Percentiles rank a stretch among this genome's conserved stretches.
Evolutionary conservation across 2,113 vertebrate genomes (phyloP).

Genomic region (Ancistrus triradiatus): DNA sequence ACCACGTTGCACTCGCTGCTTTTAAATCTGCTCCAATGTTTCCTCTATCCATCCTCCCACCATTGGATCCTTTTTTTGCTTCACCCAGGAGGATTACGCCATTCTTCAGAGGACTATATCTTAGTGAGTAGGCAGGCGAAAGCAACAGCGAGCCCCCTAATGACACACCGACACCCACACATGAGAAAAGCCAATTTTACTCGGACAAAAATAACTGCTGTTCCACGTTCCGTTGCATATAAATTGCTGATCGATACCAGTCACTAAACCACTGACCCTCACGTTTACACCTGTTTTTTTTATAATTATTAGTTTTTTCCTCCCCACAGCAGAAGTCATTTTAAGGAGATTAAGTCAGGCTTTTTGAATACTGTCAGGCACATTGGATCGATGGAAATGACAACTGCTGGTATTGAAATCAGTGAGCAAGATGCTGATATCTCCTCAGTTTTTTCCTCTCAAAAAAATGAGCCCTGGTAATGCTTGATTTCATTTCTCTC

Average conservation of each 20-base stretch:
- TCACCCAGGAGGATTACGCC: conserved; percentile 50
- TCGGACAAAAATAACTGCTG: conserved; percentile 48
- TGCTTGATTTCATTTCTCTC: conserved; percentile 37
- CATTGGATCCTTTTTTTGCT: conserved; percentile 42
- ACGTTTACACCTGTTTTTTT: conserved; percentile 17
- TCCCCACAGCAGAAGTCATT: conserved; percentile 24
- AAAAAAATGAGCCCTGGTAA: conserved; percentile 25
- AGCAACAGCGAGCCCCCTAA: conserved; percentile 49
- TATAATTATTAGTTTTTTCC: neutral
- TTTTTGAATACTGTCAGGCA: conserved; percentile 34
- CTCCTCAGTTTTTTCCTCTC: conserved; percentile 2
- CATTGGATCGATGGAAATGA: conserved; percentile 39
- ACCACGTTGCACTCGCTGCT: conserved; percentile 9
- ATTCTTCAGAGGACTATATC: conserved; percentile 44
- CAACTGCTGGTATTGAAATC: conserved; percentile 24
- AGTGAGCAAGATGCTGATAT: conserved; percentile 23
- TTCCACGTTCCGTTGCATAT: conserved; percentile 39
- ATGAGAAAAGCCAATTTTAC: conserved; percentile 42
- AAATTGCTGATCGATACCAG: conserved; percentile 45
- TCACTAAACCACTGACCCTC: conserved; percentile 35
- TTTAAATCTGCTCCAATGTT: conserved; percentile 35
- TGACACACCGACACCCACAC: conserved; percentile 52
- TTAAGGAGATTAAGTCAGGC: conserved; percentile 30
- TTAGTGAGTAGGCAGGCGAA: conserved; percentile 46
- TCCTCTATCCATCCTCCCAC: conserved; percentile 46